Base-by-base conservation (phyloP, 2,888 invertebrate species). In the Papilio protenor region DNA sequence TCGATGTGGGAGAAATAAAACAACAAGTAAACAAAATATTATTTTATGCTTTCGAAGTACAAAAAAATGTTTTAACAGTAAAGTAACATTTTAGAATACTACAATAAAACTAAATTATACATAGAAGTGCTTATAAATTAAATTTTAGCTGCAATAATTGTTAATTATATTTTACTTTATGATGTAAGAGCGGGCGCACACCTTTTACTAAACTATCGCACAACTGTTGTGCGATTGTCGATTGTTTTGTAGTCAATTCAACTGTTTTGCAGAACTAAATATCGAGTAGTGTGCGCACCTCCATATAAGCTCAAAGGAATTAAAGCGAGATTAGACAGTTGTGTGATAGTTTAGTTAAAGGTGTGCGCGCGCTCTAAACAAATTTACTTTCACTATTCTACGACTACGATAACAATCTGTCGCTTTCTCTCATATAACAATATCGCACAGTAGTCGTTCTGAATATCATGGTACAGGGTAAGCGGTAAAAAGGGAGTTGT, bases 11-110 rank as follows among this genome's bases (percentile, higher is more conserved):
- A 27, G 18, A 73, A 78, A 78, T 75, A 69, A 80, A 79, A 80
- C 77, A 45, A 40, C 49, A 21, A 55, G 5, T 72, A 75, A 79
- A 78, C 70, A 80, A 80, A 78, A 80, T 80, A 79, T 92, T 90
- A 89, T 88, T 92, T 91, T 89, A 90, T 91, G 89, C 87, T 85
- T 89, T 87, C 81, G 86, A 89, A 87, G 85, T 91, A 91, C 85
- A 91, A 91, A 87, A 52, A 82, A 88, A 89, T 85, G 81, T 85
- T 84, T 79, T 83, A 85, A 86, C 80, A 79, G 84, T 83, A 66
- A 81, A 85, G 88, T 83, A 86, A 88, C 83, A 86, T 84, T 84
- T 87, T 84, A 85, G 81, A 90, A 85, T 80, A 59, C 80, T 77
- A 80, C 75, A 77, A 80, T 80, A 16, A 59, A 59, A 27, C 33